Conservation (phyloP, 1,140 invertebrate genomes). For the Microplitis mediator region DNA sequence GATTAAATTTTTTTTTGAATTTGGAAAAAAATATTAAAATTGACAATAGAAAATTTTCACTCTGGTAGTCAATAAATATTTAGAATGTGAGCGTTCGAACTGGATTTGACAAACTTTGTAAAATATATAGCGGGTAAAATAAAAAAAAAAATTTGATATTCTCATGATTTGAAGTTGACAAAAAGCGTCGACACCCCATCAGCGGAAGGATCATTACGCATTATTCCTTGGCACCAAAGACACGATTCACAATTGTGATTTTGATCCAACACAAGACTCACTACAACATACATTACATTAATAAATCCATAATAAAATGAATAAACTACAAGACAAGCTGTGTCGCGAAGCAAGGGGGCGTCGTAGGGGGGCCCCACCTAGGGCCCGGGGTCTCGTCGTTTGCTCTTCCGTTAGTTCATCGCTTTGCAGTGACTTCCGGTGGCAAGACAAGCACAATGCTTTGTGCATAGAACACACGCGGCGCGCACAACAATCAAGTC, state of each 20-base stretch:
- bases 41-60: background rate
- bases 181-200: too few species aligned
- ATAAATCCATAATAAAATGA: too few species aligned
- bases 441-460: constrained; percentile 50
- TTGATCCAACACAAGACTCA: too few species aligned
- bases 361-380: background rate
- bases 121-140: background rate
- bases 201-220: background rate
- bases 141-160: background rate
- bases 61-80: background rate
- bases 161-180: too few species aligned
- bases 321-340: background rate
- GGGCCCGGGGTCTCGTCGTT: constrained; percentile 5
- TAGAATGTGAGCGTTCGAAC: too few species aligned
- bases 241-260: too few species aligned
- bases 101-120: too few species aligned
- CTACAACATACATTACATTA: too few species aligned
- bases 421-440: constrained; percentile 62
- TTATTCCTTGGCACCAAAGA: background rate
- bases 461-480: constrained; percentile 49
- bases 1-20: too few species aligned
- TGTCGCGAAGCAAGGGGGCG: background rate
- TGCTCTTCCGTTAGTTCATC: constrained; percentile 59
- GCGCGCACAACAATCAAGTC: constrained; percentile 60
- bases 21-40: too few species aligned